Evolutionary conservation across 1,140 invertebrate species (phyloP), one percentile per base, ranked within the genome.

Genomic region (Drosophila bipectinata): DNA sequence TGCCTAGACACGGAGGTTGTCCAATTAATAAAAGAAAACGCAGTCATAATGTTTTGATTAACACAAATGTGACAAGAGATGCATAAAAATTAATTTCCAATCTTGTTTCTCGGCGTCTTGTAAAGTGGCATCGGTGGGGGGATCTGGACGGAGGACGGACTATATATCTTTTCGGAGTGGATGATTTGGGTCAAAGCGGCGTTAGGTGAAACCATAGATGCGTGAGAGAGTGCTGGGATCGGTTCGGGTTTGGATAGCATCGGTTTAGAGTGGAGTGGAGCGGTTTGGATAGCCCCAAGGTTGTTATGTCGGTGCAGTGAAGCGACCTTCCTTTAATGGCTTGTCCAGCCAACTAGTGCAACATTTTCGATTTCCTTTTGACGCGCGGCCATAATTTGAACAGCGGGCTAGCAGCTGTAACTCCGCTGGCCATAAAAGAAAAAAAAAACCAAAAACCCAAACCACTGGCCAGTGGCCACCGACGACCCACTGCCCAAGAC

Each of bases 41-140:
- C 76, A 83, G 82, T 88, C 83, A 88, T 88, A 88, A 88, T 88
- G 83, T 88, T 88, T 83, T 79, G 83, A 88, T 88, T 79, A 88
- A 73, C 83, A 68, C 83, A 88, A 88, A 88, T 88, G 83, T 88
- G 83, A 88, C 83, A 88, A 88, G 79, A 87, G 72, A 61, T 76
- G 83, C 83, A 88, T 88, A 79, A 60, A 87, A 88, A 88, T 88
- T 82, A 72, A 88, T 87, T 83, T 79, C 68, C 79, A 74, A 84
- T 79, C 77, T 67, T 77, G 81, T 80, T 63, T 71, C 51, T 60
- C 21, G 8, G 26, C 49, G 32, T 39, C 56, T 39, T 64, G 26
- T 28, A 47, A 39, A 55, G 49, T 41, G 21, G 44, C 41, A 14
- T 0, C n/a, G n/a, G 41, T 18, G 8, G 18, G 15, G 24, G 45